phyloP scores from a whole-genome alignment of 2,797 vertebrate genomes.

The Hippoglossus hippoglossus region DNA sequence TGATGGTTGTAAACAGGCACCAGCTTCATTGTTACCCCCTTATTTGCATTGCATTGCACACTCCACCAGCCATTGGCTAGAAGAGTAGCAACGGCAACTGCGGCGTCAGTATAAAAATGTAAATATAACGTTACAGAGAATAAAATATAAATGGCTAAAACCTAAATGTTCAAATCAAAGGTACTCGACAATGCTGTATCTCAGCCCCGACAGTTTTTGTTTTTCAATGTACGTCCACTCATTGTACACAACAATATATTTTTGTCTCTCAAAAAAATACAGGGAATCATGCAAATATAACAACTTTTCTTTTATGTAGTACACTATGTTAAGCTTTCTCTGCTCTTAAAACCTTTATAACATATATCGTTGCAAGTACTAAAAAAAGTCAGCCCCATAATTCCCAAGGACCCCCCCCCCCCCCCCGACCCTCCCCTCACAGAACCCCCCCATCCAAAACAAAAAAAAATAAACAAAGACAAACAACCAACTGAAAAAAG shows the following conservation, averaged over 20 bases:
- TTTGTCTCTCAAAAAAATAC: constrained; percentile 86
- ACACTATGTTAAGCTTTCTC: constrained; percentile 80
- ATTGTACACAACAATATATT: constrained; percentile 85
- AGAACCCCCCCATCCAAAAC: background rate
- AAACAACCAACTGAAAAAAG: constrained; percentile 69
- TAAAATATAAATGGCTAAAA: constrained; percentile 57
- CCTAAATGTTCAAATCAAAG: constrained; percentile 73
- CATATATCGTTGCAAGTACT: constrained; percentile 74
- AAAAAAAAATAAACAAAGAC: constrained; percentile 54
- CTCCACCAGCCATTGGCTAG: constrained; percentile 21
- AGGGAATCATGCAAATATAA: constrained; percentile 89
- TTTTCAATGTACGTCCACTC: constrained; percentile 80
- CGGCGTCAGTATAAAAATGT: constrained; percentile 52
- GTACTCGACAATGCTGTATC: constrained; percentile 69
- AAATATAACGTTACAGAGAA: constrained; percentile 65
- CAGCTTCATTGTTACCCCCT: constrained; percentile 30
- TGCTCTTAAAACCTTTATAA: constrained; percentile 77
- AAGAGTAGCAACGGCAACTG: constrained; percentile 26
- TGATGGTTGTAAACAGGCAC: constrained; percentile 55
- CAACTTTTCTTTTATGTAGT: constrained; percentile 79
- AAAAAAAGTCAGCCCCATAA: constrained; percentile 65
- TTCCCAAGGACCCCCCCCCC: constrained; percentile 16
- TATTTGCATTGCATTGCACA: constrained; percentile 16
- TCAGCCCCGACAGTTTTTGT: constrained; percentile 77
- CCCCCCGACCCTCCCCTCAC: background rate